Percentiles rank a stretch among this genome's conserved stretches.
Evolutionary conservation across 2,113 vertebrate genomes (phyloP).

Genomic region (Gnathonemus echidnorhynchus): DNA sequence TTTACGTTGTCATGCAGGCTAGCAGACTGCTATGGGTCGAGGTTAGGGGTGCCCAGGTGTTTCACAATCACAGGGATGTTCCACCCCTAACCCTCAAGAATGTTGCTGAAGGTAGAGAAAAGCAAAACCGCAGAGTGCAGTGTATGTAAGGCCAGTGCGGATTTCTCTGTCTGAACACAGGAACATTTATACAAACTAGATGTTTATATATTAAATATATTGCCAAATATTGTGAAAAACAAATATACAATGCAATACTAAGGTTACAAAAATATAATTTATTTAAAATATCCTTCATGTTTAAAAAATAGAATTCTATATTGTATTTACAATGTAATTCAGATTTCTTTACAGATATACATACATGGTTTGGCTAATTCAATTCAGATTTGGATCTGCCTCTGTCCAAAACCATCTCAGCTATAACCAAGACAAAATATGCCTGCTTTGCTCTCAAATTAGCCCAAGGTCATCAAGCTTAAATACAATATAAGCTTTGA

Average conservation of each 20-base stretch:
- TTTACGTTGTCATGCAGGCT: background rate
- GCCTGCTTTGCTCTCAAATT: background rate
- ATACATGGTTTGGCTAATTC: background rate
- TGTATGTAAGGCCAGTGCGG: background rate
- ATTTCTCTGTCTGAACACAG: no score
- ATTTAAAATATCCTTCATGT: constrained; percentile 35
- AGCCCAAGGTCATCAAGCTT: background rate
- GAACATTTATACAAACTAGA: no score
- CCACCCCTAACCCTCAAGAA: background rate
- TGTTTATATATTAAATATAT: background rate
- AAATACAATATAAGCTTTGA: background rate
- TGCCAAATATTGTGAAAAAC: background rate
- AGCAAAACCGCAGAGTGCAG: background rate
- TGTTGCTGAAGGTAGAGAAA: background rate
- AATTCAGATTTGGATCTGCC: background rate
- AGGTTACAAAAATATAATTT: constrained; percentile 59
- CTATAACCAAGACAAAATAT: background rate
- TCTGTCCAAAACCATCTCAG: background rate
- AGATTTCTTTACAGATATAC: background rate
- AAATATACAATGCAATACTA: background rate
- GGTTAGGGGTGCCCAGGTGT: background rate
- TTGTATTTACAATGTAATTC: background rate
- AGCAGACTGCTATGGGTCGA: background rate
- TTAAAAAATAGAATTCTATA: constrained; percentile 28
- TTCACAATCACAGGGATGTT: background rate